Percentiles rank a stretch among this genome's conserved stretches.
phyloP scores from a whole-genome alignment of 1,140 invertebrate genomes.

The Ostrea edulis region DNA sequence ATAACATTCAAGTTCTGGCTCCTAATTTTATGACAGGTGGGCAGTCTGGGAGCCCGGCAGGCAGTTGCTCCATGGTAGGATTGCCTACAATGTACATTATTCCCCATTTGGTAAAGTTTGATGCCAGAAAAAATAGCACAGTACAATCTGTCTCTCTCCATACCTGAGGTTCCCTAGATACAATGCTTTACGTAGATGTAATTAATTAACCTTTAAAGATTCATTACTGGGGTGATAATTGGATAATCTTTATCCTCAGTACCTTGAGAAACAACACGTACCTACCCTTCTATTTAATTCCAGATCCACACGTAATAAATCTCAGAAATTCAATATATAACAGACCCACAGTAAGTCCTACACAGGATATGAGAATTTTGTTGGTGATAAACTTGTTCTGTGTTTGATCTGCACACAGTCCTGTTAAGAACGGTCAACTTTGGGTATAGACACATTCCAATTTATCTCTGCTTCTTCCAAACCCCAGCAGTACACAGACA shows the following conservation, averaged over 20 bases:
- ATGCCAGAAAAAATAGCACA: too few species aligned
- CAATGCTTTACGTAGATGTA: too few species aligned
- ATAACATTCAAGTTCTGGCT: too few species aligned
- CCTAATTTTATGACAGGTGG: too few species aligned
- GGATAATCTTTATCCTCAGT: neutral
- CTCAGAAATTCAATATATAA: neutral
- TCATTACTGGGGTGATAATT: too few species aligned
- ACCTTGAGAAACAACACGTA: neutral
- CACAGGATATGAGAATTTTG: conserved; percentile 21
- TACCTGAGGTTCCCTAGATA: too few species aligned
- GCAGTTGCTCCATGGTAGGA: too few species aligned
- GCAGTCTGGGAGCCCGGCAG: too few species aligned
- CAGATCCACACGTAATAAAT: neutral
- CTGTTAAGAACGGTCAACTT: neutral
- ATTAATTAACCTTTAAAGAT: too few species aligned
- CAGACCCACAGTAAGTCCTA: neutral
- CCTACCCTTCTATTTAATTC: neutral
- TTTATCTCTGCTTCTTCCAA: neutral
- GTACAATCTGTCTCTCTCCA: too few species aligned
- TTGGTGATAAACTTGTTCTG: conserved; percentile 1
- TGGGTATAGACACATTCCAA: conserved; percentile 1
- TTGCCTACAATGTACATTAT: too few species aligned
- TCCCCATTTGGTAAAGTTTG: too few species aligned
- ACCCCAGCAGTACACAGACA: neutral
- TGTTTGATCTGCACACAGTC: neutral